Evolutionary conservation across 2,113 vertebrate genomes (phyloP).

Genomic region (Willisornis vidua): DNA sequence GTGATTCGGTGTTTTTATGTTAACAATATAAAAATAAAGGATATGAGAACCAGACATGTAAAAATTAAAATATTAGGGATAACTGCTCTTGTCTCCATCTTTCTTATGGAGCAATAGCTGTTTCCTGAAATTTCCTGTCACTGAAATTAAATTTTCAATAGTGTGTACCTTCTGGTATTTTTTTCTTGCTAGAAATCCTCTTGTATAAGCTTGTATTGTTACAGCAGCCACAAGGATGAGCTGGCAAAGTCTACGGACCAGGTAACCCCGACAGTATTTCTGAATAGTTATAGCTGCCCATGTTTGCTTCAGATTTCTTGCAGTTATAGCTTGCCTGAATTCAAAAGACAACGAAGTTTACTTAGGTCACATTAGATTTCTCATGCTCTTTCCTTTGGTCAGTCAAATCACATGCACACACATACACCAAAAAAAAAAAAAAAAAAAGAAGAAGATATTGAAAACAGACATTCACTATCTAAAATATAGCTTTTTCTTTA

Average conservation of each 20-base stretch:
- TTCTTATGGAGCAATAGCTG: neutral
- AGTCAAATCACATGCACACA: neutral
- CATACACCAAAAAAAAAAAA: neutral
- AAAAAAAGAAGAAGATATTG: neutral
- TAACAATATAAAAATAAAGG: neutral
- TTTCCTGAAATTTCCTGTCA: neutral
- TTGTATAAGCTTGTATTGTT: constrained; percentile 88
- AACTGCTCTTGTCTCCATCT: neutral
- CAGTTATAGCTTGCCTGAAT: constrained; percentile 85
- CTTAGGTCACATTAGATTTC: neutral
- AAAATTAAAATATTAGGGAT: neutral
- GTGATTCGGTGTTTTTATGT: neutral
- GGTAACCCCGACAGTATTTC: constrained; percentile 85
- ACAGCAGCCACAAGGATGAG: constrained; percentile 83
- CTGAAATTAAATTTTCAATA: neutral
- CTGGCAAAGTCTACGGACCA: constrained; percentile 83
- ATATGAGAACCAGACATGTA: neutral
- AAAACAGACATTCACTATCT: neutral
- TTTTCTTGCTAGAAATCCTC: constrained; percentile 89
- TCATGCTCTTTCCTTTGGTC: neutral
- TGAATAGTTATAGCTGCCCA: constrained; percentile 92
- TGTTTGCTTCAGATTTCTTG: constrained; percentile 81
- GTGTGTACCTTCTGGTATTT: constrained; percentile 83
- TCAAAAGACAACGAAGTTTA: neutral
- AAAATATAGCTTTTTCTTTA: neutral